Conservation (phyloP, 1,140 invertebrate genomes). For the Pogonomyrmex barbatus region DNA sequence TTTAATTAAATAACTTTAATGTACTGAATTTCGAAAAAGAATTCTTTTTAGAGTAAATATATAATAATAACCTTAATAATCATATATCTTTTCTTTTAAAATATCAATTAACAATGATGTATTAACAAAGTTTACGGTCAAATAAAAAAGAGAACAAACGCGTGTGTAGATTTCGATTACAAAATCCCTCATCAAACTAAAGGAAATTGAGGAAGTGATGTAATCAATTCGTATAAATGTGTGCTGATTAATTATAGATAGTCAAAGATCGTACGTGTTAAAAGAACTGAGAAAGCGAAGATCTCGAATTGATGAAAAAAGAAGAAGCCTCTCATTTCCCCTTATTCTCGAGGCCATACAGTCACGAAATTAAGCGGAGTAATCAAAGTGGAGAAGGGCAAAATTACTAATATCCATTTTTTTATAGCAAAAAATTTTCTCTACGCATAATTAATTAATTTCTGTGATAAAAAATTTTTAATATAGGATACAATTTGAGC, state of each 20-base stretch:
- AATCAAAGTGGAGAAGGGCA: constrained; percentile 73
- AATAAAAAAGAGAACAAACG: not conserved
- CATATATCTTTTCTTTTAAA: not conserved
- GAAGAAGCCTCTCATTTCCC: constrained; percentile 65
- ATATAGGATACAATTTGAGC: not conserved
- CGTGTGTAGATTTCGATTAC: constrained; percentile 28
- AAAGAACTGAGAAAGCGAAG: constrained; percentile 67
- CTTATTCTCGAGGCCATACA: constrained; percentile 73
- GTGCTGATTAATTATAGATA: constrained; percentile 79
- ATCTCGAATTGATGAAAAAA: constrained; percentile 46
- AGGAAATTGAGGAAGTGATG: constrained; percentile 56
- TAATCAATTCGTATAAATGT: constrained; percentile 81
- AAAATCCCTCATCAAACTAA: constrained; percentile 55
- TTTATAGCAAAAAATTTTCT: constrained; percentile 62
- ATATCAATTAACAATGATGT: not conserved
- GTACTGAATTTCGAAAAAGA: not conserved
- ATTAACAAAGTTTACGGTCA: not conserved
- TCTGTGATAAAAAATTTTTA: not conserved
- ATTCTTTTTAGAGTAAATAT: not conserved
- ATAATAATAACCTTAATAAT: constrained; percentile 9
- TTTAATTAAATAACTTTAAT: constrained; percentile 8
- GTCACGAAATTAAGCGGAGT: constrained; percentile 78
- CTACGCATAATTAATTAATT: not conserved
- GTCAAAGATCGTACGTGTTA: constrained; percentile 48
- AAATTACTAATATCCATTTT: constrained; percentile 73